phyloP scores from a whole-genome alignment of 53 echinoderm and acorn worm species.

The Apostichopus leukothele region DNA sequence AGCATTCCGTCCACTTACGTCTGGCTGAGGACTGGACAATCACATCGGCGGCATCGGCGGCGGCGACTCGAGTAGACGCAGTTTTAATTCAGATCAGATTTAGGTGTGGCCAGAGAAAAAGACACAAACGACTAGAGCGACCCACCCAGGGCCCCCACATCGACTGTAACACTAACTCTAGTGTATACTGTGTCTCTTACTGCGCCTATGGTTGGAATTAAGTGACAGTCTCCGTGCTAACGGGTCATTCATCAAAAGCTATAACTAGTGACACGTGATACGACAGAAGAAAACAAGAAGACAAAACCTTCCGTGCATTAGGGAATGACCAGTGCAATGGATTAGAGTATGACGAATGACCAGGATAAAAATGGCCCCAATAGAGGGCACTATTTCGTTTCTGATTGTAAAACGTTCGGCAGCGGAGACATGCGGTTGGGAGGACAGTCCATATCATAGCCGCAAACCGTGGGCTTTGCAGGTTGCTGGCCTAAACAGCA shows the following conservation, averaged over 20 bases:
- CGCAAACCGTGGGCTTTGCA: neutral
- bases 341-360: constrained; percentile 12
- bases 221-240: constrained; percentile 36
- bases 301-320: neutral
- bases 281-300: constrained; percentile 8
- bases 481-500: neutral
- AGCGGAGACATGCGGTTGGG: neutral
- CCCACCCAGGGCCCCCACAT: constrained; percentile 31
- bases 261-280: constrained; percentile 24
- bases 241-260: constrained; percentile 41
- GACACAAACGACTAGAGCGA: neutral
- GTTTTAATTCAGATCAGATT: constrained; percentile 31
- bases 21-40: constrained; percentile 26
- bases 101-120: constrained; percentile 32
- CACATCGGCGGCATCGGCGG: too few species aligned
- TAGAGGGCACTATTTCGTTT: constrained; percentile 29
- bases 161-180: constrained; percentile 33
- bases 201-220: constrained; percentile 42
- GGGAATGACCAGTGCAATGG: constrained; percentile 10
- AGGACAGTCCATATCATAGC: neutral
- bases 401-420: too few species aligned
- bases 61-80: neutral
- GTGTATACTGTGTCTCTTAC: constrained; percentile 17
- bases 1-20: constrained; percentile 40
- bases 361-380: constrained; percentile 6